Evolutionary conservation across 2,888 invertebrate genomes (phyloP).

Genomic region (Oligia fasciuncula): DNA sequence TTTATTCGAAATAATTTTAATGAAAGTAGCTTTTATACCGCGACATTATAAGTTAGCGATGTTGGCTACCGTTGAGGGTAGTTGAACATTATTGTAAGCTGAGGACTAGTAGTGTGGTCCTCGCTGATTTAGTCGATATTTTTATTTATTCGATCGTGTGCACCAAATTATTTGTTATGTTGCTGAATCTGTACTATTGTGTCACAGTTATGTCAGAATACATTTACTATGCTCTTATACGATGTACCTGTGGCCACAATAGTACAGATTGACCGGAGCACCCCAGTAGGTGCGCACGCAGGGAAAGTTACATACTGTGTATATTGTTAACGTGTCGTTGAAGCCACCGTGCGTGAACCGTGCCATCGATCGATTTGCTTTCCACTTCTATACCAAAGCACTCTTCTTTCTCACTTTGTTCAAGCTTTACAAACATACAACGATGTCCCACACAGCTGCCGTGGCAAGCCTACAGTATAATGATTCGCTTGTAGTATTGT

Average conservation of each 20-base stretch:
- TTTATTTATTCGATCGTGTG: slow-evolving; percentile 61
- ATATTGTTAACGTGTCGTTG: slow-evolving; percentile 38
- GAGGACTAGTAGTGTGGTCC: slow-evolving; percentile 44
- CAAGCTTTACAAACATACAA: slow-evolving; percentile 43
- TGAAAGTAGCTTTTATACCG: slow-evolving; percentile 57
- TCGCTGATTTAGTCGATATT: slow-evolving; percentile 52
- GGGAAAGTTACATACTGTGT: slow-evolving; percentile 39
- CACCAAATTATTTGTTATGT: slow-evolving; percentile 51
- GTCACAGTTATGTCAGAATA: slow-evolving; percentile 6
- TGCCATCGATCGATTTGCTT: slow-evolving; percentile 65
- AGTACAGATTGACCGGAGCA: not conserved
- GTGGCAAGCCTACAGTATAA: not conserved
- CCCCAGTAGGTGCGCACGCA: slow-evolving; percentile 29
- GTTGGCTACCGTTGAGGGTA: slow-evolving; percentile 39
- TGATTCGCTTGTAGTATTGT: slow-evolving; percentile 32
- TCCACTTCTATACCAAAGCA: slow-evolving; percentile 67
- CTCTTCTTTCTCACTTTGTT: slow-evolving; percentile 45
- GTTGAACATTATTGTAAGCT: slow-evolving; percentile 31
- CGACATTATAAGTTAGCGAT: slow-evolving; percentile 47
- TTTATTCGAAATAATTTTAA: slow-evolving; percentile 57
- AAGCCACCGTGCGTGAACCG: slow-evolving; percentile 33
- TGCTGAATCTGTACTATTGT: slow-evolving; percentile 21
- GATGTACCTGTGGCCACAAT: not conserved
- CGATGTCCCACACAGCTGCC: slow-evolving; percentile 23
- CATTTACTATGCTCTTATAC: slow-evolving; percentile 27